phyloP scores from a whole-genome alignment of 2,797 vertebrate species.

The Mus minutoides region DNA sequence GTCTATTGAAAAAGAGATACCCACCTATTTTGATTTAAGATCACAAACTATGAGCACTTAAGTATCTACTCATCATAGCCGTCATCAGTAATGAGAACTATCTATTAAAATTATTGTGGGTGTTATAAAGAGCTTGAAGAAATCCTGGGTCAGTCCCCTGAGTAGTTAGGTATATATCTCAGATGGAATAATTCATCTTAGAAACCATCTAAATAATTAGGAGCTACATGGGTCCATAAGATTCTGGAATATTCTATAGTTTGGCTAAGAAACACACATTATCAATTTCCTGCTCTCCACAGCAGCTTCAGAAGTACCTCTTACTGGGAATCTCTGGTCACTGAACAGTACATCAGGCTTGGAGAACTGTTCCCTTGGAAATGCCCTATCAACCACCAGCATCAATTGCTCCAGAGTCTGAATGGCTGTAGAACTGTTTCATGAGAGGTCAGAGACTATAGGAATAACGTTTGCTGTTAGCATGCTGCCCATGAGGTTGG shows the following conservation, averaged over 20 bases:
- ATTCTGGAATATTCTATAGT: not conserved
- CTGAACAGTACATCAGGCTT: not conserved
- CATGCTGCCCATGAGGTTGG: not conserved
- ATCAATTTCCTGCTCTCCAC: not conserved
- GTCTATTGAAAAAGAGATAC: not conserved
- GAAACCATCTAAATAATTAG: not conserved
- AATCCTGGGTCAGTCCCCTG: not conserved
- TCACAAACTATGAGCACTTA: not conserved
- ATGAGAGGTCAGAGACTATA: not conserved
- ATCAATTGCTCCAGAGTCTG: constrained; percentile 1
- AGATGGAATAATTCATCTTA: not conserved
- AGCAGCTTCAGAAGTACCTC: not conserved
- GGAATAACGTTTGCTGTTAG: constrained; percentile 44
- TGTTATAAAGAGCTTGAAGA: not conserved
- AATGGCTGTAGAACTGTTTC: constrained; percentile 18
- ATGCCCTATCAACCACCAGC: constrained; percentile 16
- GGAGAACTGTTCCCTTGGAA: not conserved
- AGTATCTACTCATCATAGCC: not conserved
- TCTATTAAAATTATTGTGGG: constrained; percentile 28
- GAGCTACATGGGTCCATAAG: not conserved
- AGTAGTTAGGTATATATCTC: not conserved
- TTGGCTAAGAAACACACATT: not conserved
- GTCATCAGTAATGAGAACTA: not conserved
- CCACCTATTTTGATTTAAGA: not conserved
- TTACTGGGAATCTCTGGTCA: not conserved